phyloP scores from a whole-genome alignment of 1,140 invertebrate species.

The Cyphomyrmex costatus region DNA sequence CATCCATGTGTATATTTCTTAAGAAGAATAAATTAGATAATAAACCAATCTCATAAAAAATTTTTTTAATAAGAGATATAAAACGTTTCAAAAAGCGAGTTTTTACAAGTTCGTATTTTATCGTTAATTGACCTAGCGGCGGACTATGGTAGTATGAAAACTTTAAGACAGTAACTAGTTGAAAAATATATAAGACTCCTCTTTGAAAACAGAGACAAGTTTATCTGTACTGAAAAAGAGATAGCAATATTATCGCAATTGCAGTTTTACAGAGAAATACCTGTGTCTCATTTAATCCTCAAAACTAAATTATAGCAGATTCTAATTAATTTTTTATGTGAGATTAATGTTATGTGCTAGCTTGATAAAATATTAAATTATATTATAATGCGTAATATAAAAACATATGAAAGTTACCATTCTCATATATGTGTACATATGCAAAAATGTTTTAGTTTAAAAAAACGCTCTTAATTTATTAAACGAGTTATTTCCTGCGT shows the following conservation, averaged over 20 bases:
- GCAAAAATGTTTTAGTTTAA: neutral
- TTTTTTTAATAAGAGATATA: slow-evolving; percentile 5
- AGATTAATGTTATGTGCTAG: neutral
- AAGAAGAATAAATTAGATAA: neutral
- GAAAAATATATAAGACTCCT: slow-evolving; percentile 4
- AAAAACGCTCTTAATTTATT: slow-evolving; percentile 27
- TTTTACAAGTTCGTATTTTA: slow-evolving; percentile 20
- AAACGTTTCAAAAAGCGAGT: neutral
- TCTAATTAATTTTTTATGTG: neutral
- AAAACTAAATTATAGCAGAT: neutral
- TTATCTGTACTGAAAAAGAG: neutral
- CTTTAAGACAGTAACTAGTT: slow-evolving; percentile 41
- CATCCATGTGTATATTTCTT: neutral
- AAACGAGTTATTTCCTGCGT: neutral
- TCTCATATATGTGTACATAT: no score
- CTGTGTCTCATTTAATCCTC: neutral
- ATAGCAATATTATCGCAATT: slow-evolving; percentile 14
- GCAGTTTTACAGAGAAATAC: slow-evolving; percentile 1
- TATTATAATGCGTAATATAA: neutral
- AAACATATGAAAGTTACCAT: neutral
- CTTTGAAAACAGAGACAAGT: slow-evolving; percentile 29
- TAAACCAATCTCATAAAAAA: neutral
- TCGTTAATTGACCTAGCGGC: neutral
- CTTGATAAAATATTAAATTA: neutral
- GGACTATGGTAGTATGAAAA: neutral